phyloP scores from a whole-genome alignment of 2,113 vertebrate species.

The Pelobates fuscus region DNA sequence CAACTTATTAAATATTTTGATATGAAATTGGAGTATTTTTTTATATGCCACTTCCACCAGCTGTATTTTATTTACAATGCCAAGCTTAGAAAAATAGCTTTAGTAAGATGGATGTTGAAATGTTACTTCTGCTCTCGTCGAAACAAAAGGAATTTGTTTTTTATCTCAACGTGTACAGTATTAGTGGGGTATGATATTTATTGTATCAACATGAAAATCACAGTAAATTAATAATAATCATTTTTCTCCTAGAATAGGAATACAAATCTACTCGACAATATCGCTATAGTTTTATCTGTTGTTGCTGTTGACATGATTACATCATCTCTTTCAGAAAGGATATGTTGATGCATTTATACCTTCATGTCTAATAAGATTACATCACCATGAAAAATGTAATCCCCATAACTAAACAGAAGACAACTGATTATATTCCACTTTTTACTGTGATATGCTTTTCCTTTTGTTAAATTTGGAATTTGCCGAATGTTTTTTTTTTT shows the following conservation, averaged over 20 bases:
- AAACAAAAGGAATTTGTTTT: background rate
- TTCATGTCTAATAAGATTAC: constrained; percentile 46
- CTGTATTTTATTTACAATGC: background rate
- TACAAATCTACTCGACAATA: background rate
- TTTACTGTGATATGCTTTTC: background rate
- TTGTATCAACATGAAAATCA: background rate
- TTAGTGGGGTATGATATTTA: background rate
- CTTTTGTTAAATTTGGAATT: background rate
- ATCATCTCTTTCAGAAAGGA: constrained; percentile 23
- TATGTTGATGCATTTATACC: constrained; percentile 43
- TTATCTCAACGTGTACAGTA: background rate
- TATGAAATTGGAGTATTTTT: background rate
- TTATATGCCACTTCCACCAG: background rate
- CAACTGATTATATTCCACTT: constrained; percentile 37
- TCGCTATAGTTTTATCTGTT: constrained; percentile 15
- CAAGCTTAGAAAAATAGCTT: background rate
- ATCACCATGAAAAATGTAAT: constrained; percentile 42
- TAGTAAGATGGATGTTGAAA: background rate
- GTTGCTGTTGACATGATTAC: constrained; percentile 22
- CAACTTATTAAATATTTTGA: background rate
- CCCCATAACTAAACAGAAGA: constrained; percentile 23
- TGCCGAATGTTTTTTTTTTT: background rate
- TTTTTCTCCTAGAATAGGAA: constrained; percentile 4
- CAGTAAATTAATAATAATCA: background rate
- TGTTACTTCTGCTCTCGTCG: background rate